Evolutionary conservation across 2,113 vertebrate genomes (phyloP).

Genomic region (Cyprinus carpio): DNA sequence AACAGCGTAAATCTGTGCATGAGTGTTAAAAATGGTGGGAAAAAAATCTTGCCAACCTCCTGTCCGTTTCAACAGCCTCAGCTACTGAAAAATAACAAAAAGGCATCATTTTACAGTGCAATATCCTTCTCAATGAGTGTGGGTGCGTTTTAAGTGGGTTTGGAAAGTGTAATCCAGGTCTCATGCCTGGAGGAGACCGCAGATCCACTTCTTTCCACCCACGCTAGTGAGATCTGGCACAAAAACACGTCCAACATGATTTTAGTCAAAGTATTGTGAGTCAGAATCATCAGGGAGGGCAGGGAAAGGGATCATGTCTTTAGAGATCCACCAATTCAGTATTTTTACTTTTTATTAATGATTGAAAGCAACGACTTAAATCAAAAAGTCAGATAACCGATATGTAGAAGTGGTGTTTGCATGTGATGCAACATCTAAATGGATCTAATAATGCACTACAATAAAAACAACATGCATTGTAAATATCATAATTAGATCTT

Average conservation of each 20-base stretch:
- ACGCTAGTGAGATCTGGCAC: background rate
- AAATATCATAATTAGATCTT: background rate
- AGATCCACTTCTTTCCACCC: background rate
- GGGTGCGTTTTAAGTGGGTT: background rate
- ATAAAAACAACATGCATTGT: background rate
- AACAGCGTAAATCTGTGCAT: background rate
- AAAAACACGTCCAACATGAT: background rate
- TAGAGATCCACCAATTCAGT: background rate
- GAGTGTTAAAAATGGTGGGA: background rate
- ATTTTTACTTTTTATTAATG: background rate
- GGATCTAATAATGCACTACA: background rate
- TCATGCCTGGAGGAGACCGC: background rate
- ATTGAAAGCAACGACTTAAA: background rate
- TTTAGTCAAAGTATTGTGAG: background rate
- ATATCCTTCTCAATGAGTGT: background rate
- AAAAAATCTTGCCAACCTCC: background rate
- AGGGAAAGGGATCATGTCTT: background rate
- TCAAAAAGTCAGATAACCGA: background rate
- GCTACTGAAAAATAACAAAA: background rate
- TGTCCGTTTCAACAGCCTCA: slow-evolving; percentile 18
- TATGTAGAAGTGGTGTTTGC: background rate
- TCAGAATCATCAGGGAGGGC: background rate
- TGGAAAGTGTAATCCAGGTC: background rate
- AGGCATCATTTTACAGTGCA: background rate
- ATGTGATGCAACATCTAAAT: background rate